phyloP scores from a whole-genome alignment of 2,888 invertebrate genomes.

The Lycaena phlaeas region DNA sequence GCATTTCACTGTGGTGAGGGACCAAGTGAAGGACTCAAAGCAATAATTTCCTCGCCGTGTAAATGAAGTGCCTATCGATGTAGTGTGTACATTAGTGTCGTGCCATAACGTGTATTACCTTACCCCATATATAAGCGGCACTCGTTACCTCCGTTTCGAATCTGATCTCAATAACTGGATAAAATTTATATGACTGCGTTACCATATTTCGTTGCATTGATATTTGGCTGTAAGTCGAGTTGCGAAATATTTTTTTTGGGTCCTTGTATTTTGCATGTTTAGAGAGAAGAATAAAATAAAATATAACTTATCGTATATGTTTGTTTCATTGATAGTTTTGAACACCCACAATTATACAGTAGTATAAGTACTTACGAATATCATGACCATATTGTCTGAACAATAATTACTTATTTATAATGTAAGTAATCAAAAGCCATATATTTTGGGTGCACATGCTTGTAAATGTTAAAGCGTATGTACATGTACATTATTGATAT shows the following conservation, averaged over 20 bases:
- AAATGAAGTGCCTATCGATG: slow-evolving; percentile 47
- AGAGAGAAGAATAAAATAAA: slow-evolving; percentile 67
- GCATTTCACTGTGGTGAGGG: slow-evolving; percentile 21
- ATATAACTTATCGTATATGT: slow-evolving; percentile 26
- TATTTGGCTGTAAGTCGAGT: slow-evolving; percentile 8
- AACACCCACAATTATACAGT: too few species aligned
- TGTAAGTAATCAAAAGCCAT: too few species aligned
- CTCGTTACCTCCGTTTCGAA: slow-evolving; percentile 1
- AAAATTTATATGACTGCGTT: slow-evolving; percentile 7
- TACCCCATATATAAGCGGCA: slow-evolving; percentile 2
- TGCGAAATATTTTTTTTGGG: slow-evolving; percentile 29
- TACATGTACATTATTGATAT: too few species aligned
- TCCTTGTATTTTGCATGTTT: slow-evolving; percentile 63
- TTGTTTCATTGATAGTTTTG: slow-evolving; percentile 17
- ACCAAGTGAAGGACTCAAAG: slow-evolving; percentile 33
- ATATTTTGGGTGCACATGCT: too few species aligned
- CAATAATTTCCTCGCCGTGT: slow-evolving; percentile 24
- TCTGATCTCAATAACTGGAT: slow-evolving; percentile 2
- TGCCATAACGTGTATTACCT: slow-evolving; percentile 32
- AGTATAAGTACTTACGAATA: too few species aligned
- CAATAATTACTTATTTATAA: too few species aligned
- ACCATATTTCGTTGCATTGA: slow-evolving; percentile 27
- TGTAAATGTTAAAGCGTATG: too few species aligned
- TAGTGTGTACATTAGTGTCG: slow-evolving; percentile 32
- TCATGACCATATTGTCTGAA: too few species aligned